Evolutionary conservation across 35 echinoderm and acorn worm species (phyloP).

Genomic region (Antedon bifida): DNA sequence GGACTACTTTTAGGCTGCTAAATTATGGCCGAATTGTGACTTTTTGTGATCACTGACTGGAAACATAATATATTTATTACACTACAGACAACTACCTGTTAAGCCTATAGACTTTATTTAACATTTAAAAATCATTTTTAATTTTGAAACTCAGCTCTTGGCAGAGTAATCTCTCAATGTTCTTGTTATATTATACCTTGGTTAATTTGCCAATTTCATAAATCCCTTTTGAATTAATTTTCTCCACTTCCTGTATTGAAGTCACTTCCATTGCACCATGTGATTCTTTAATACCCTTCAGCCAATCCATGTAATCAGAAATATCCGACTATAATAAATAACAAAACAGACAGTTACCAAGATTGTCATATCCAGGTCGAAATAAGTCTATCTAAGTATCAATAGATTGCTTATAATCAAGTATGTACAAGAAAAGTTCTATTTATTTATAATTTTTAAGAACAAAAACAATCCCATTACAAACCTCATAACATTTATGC

Average conservation of each 20-base stretch:
- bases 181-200: background rate
- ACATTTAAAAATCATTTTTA: too few species aligned
- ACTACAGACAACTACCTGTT: too few species aligned
- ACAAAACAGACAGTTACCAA: background rate
- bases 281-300: constrained; percentile 7
- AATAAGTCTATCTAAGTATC: background rate
- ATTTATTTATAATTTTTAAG: background rate
- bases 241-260: constrained; percentile 1
- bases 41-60: too few species aligned
- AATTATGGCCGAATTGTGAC: too few species aligned
- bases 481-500: background rate
- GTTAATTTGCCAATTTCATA: constrained; percentile 9
- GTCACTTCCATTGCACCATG: constrained; percentile 2
- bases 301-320: constrained; percentile 7
- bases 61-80: too few species aligned
- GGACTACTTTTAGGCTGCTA: too few species aligned
- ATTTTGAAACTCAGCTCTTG: too few species aligned
- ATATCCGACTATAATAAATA: background rate
- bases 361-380: background rate
- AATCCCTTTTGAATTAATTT: too few species aligned
- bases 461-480: background rate
- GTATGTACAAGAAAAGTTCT: background rate
- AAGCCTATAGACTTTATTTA: too few species aligned
- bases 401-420: background rate
- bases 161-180: background rate